A percentile compares a stretch with the other conserved stretches of the same genome.
Evolutionary conservation across 2,888 invertebrate species (phyloP).

Genomic region (Ichneumon xanthorius): DNA sequence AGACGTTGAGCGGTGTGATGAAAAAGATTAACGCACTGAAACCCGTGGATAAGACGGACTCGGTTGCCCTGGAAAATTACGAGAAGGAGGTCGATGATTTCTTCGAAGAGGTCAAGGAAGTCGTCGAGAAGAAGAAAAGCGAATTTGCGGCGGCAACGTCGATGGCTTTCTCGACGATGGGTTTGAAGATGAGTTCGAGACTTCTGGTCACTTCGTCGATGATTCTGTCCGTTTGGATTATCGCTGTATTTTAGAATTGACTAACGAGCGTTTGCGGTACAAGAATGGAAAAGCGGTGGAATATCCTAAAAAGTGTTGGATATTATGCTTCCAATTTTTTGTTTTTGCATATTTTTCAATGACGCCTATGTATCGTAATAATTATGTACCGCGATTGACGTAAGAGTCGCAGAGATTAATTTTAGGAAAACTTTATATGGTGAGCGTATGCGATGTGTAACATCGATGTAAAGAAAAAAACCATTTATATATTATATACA

Average conservation of each 20-base stretch:
- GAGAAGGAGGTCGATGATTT: constrained; percentile 36
- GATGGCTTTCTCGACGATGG: neutral
- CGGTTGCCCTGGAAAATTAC: constrained; percentile 10
- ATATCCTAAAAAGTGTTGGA: neutral
- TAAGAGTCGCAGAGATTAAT: neutral
- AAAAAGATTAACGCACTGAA: constrained; percentile 33
- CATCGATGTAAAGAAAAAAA: neutral
- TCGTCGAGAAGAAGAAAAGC: constrained; percentile 23
- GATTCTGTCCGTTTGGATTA: neutral
- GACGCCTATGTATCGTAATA: neutral
- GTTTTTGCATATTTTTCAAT: neutral
- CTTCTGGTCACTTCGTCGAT: neutral
- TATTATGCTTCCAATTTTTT: neutral
- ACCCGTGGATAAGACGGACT: constrained; percentile 1
- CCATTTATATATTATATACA: neutral
- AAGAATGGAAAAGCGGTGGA: neutral
- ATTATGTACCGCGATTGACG: neutral
- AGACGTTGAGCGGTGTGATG: constrained; percentile 29
- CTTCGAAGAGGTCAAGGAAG: constrained; percentile 23
- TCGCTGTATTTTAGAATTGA: neutral
- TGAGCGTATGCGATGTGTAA: neutral
- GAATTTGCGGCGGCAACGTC: constrained; percentile 36
- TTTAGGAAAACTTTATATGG: neutral
- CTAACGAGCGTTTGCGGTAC: neutral
- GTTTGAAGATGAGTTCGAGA: neutral